A percentile compares a stretch with the other conserved stretches of the same genome.
Conservation (phyloP, 2,797 vertebrate species). For the Enteromius thamalakanensis region DNA sequence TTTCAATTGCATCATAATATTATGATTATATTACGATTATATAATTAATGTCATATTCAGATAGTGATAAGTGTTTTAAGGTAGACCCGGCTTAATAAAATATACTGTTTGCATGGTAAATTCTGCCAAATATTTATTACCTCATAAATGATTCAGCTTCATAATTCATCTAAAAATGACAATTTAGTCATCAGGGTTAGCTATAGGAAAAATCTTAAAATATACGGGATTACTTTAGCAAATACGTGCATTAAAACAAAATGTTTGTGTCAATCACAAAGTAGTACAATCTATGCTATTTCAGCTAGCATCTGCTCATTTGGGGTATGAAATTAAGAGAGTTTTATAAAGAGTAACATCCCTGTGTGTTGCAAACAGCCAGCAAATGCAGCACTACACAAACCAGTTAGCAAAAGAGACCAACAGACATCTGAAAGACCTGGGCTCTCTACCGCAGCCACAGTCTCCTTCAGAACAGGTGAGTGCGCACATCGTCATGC, state of each 20-base stretch:
- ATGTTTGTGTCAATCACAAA: neutral
- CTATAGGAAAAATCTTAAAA: neutral
- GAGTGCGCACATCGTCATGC: slow-evolving; percentile 33
- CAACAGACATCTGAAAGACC: slow-evolving; percentile 88
- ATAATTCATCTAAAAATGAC: neutral
- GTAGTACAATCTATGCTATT: too few relatives aligned
- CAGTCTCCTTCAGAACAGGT: slow-evolving; percentile 89
- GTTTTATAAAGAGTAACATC: neutral
- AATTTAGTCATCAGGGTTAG: neutral
- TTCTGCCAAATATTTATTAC: neutral
- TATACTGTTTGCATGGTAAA: neutral
- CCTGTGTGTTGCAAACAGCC: slow-evolving; percentile 70
- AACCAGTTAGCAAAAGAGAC: slow-evolving; percentile 92
- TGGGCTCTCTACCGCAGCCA: slow-evolving; percentile 83
- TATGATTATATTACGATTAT: too few relatives aligned
- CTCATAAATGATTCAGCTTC: neutral
- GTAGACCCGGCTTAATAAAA: neutral
- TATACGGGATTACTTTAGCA: neutral
- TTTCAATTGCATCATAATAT: neutral
- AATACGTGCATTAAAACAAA: neutral
- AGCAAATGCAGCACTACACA: slow-evolving; percentile 91
- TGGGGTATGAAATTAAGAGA: neutral
- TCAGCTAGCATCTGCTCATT: neutral
- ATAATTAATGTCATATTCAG: neutral
- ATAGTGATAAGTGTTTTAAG: neutral